phyloP scores from a whole-genome alignment of 2,888 invertebrate species.

The Cyclophora albipunctata region DNA sequence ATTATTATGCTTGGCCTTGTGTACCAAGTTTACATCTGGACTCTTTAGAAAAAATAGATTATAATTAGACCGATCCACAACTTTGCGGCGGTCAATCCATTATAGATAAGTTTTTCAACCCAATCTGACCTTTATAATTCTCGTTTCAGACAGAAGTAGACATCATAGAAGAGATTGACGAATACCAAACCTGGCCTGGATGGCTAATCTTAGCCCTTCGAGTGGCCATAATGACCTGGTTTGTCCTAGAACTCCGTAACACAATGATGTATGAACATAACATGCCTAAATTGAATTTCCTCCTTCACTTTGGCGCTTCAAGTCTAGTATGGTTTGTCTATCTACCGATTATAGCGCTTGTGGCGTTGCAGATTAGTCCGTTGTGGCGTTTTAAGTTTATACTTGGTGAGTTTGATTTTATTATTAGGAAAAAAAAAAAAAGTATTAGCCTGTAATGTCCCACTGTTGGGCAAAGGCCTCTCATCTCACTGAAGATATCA shows the following conservation, averaged over 20 bases:
- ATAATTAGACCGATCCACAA: too few species aligned
- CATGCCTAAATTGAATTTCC: constrained; percentile 88
- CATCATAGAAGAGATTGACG: constrained; percentile 95
- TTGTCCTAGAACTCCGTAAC: constrained; percentile 81
- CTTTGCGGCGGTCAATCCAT: too few species aligned
- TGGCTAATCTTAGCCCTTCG: constrained; percentile 93
- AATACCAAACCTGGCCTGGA: constrained; percentile 98
- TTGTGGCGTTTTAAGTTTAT: constrained; percentile 97
- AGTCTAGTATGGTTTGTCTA: constrained; percentile 99
- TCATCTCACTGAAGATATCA: too few species aligned
- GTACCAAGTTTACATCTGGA: too few species aligned
- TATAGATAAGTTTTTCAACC: too few species aligned
- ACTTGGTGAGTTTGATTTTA: constrained; percentile 78
- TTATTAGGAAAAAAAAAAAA: constrained; percentile 3
- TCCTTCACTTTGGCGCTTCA: constrained; percentile 97
- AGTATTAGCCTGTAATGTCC: too few species aligned
- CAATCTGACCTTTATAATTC: too few species aligned
- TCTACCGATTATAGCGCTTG: constrained; percentile 93
- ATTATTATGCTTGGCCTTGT: too few species aligned
- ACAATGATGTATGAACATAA: constrained; percentile 74
- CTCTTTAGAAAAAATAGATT: too few species aligned
- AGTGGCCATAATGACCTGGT: constrained; percentile 92
- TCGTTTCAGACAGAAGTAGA: constrained; percentile 91
- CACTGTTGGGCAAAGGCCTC: too few species aligned
- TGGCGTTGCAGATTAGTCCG: constrained; percentile 94